Base-by-base conservation (phyloP, 2,113 vertebrate species). In the Aleadryas rufinucha region DNA sequence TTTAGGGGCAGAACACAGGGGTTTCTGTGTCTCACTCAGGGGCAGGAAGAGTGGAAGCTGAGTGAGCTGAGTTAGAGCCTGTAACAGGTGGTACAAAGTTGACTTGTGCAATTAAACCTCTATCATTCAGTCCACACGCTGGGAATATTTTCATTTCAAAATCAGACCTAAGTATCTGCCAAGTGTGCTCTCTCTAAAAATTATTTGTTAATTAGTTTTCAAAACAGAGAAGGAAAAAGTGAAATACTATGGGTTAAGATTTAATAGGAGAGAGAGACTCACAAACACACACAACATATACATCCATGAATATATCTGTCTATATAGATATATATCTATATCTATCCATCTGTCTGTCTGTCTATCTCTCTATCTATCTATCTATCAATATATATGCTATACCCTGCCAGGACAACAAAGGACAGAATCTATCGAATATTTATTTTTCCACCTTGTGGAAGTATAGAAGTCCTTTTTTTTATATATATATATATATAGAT, bases 321-420 rank as follows among this genome's bases (percentile, higher is more conserved):
- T 16, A 7, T 17, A 8, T 26, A 26, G 14, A 4, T 19, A 18
- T 6, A 10, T 8, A 26, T 18, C 7, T 31, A 7, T 33, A 2
- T 39, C 10, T n/a, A 16, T n/a, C 47, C 4, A 24, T 26, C 10
- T 50, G 2, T 42, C 6, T 31, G 0, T n/a, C n/a, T n/a, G n/a
- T n/a, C n/a, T 35, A 16, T 70, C 21, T 45, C 3, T 54, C 16
- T 33, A 2, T 39, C 9, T 41, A 18, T 33, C 49, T 14, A 50
- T 16, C 11, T 52, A 2, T 44, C 4, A 24, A 1, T 27, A 11
- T 59, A 35, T 26, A 10, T 89, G 33, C 18, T 61, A 3, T 37
- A 23, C 14, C 2, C 28, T 72, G 4, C 13, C 18, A 65, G 41
- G 22, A 83, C 11, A 72, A 65, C 28, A 79, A 64, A 18, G 6